Conservation (phyloP, 2,113 vertebrate genomes). For the Bucco capensis region DNA sequence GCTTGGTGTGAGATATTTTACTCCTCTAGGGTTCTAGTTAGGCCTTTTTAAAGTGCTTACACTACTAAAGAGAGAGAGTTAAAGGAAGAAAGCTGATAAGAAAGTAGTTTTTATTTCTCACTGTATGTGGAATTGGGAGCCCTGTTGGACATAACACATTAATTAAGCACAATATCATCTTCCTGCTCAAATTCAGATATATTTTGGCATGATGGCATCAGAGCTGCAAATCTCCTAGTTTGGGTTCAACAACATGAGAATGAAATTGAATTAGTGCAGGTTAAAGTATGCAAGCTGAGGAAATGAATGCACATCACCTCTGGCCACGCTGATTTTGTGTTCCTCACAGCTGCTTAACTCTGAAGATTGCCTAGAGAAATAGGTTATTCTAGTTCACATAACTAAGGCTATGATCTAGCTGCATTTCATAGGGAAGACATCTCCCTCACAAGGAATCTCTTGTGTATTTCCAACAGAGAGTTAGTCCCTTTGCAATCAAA, state of each 20-base stretch:
- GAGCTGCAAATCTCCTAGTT: neutral
- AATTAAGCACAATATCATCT: neutral
- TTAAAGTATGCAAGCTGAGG: neutral
- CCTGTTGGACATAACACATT: neutral
- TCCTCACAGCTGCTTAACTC: neutral
- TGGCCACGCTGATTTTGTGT: neutral
- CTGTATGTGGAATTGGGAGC: neutral
- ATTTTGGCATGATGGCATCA: neutral
- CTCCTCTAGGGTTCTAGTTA: neutral
- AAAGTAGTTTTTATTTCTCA: neutral
- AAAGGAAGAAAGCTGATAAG: neutral
- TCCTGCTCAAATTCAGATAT: neutral
- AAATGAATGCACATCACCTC: neutral
- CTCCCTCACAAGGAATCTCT: neutral
- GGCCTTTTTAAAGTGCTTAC: neutral
- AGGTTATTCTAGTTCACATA: neutral
- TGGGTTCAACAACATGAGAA: neutral
- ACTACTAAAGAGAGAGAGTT: neutral
- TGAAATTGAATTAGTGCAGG: neutral
- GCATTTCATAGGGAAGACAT: neutral
- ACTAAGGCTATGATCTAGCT: neutral
- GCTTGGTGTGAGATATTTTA: neutral
- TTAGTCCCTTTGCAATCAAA: neutral
- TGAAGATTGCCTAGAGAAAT: neutral
- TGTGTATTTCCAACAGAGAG: neutral